Base-by-base conservation (phyloP, 2,113 vertebrate species). In the Tursiops truncatus region DNA sequence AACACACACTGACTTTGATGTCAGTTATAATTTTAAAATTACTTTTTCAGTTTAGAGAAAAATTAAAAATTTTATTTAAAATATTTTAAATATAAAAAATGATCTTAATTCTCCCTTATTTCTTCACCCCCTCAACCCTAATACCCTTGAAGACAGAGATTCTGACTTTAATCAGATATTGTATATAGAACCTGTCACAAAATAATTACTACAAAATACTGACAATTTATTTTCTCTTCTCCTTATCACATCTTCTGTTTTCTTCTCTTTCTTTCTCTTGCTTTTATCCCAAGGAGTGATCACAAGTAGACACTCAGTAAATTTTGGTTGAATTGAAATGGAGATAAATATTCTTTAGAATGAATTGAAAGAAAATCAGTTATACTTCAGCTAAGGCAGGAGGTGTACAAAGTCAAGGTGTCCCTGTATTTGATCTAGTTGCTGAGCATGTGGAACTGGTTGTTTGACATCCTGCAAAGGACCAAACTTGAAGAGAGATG, bases 41-140 rank as follows among this genome's bases (percentile, higher is more conserved):
- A 26, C 1, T 50, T 62, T 68, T 76, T 41, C 44, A 44, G 31
- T 56, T 76, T 50, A 88, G 11, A 82, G 53, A 38, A 70, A 89
- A 89, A 62, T 3, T 44, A 50, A 80, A 33, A 73, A 36, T 91
- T 92, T 41, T 58, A 65, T 38, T 92, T 77, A 87, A 90, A 89
- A 50, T 80, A 56, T 82, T 87, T 90, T 84, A 53, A 96, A 80
- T 93, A 62, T 84, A 71, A 91, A 70, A 68, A 85, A 56, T 71
- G 8, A 68, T 82, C 44, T 74, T 65, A 70, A 94, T 15, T 80
- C 33, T 31, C 5, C 44, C 41, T 86, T 71, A n/a, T 68, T 31
- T 62, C 13, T 38, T 88, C 5, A 28, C 9, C 9, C 26, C 26
- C 31, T 60, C 15, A 56, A n/a, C 20, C 11, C 0, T 60, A 44